Conservation (phyloP, 2,888 invertebrate species). For the Cantharis rufa region DNA sequence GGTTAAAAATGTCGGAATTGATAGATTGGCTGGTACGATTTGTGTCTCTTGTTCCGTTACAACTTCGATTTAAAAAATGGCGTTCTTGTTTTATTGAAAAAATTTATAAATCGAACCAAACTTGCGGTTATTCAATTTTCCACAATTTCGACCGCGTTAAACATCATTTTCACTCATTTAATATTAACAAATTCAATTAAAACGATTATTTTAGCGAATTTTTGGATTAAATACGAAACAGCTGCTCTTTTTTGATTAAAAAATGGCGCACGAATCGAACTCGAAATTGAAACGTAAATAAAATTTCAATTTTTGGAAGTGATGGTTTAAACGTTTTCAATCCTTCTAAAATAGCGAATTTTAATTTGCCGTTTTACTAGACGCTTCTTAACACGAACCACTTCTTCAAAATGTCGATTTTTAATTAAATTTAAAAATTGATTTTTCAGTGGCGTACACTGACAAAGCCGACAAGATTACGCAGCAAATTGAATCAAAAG, state of each 20-base stretch:
- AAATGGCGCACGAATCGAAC: neutral
- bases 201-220: neutral
- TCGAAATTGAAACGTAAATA: neutral
- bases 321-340: neutral
- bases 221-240: neutral
- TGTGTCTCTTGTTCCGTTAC: neutral
- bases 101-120: neutral
- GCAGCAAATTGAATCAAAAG: neutral
- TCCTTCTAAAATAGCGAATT: neutral
- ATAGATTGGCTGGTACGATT: neutral
- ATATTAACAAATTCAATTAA: neutral
- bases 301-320: neutral
- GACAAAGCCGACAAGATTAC: neutral
- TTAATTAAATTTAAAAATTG: neutral
- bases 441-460: neutral
- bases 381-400: neutral
- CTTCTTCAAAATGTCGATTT: neutral
- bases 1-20: slow-evolving; percentile 28
- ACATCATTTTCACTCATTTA: neutral
- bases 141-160: neutral
- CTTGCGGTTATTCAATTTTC: neutral
- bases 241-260: neutral
- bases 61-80: neutral
- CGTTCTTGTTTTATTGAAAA: neutral
- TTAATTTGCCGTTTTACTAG: neutral